Conservation (phyloP, 92 coral and sea anemone species). For the Bergia puertoricense region DNA sequence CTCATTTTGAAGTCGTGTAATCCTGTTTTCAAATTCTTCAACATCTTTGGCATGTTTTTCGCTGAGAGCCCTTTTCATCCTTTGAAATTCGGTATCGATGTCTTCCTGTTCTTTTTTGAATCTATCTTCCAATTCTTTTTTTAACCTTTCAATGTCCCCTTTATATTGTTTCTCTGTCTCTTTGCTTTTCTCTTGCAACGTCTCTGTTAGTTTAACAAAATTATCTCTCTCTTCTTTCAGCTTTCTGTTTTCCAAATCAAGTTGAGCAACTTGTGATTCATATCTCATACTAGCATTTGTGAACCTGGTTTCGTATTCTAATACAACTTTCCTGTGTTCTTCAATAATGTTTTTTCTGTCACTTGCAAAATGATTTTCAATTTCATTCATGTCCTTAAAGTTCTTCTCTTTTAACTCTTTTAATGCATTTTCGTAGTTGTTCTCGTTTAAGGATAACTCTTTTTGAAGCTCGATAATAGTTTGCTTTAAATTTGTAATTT, state of each 20-base stretch:
- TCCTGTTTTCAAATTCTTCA: background rate
- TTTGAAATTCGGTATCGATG: background rate
- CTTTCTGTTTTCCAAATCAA: background rate
- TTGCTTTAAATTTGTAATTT: background rate
- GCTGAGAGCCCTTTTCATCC: background rate
- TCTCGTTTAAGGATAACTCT: background rate
- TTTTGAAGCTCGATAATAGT: background rate
- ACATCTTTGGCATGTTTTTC: background rate
- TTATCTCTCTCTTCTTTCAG: background rate
- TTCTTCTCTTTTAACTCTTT: constrained; percentile 6
- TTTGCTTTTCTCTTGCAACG: background rate
- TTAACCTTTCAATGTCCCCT: background rate
- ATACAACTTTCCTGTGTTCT: constrained; percentile 3
- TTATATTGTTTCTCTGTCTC: background rate
- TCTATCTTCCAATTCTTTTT: background rate
- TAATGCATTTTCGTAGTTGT: background rate
- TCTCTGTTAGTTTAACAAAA: background rate
- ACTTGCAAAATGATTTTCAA: background rate
- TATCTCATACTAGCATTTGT: background rate
- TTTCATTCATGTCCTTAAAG: background rate
- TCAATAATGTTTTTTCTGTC: background rate
- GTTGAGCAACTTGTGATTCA: background rate
- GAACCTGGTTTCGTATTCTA: constrained; percentile 12
- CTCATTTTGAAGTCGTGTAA: background rate
- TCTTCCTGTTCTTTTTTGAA: background rate